Evolutionary conservation across 1,140 invertebrate genomes (phyloP), one percentile per base, ranked within the genome.

Genomic region (roundworm (Caenorhabditis elegans)): DNA sequence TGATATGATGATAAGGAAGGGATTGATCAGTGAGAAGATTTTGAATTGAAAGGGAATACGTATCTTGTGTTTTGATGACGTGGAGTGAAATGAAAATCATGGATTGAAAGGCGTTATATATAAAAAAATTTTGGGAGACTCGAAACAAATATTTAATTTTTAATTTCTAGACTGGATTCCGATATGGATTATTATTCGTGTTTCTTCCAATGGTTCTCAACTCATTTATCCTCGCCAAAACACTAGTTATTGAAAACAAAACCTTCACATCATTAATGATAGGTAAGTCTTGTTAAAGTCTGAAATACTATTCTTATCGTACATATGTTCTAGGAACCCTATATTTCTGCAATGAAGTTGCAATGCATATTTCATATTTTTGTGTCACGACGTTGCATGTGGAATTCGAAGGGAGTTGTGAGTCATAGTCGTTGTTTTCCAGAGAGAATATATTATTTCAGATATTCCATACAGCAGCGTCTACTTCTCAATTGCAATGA

Each of bases 381-480:
- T 6, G 17, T 34, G 28, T 65, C 8, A 19, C 22, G 5, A 65
- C 55, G 6, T 22, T 65, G 22, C 55, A 65, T 36, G 55, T 65
- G 3, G 11, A 19, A n/a, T 8, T 34, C 0, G 55, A 65, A 36
- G 5, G 3, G 15, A 28, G 34, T 6, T 65, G 55, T 65, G 31
- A 36, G 55, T 65, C 8, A 28, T 8, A 36, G 15, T n/a, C 8
- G 15, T n/a, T 6, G 55, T 17, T 13, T 26, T 6, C 11, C 5
- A 65, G 8, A 1, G n/a, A 34, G 13, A 10, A 8, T 36, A 17
- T 65, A 17, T 34, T n/a, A 15, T 34, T 65, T n/a, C 55, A 65
- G 55, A 65, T 65, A 65, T 65, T 34, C 55, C 55, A 65, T 34
- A 34, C 22, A 65, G 55, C 17, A 65, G 28, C n/a, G n/a, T 65